Evolutionary conservation across 2,888 invertebrate genomes (phyloP).

Genomic region (Lepetodrilus schrolli): DNA sequence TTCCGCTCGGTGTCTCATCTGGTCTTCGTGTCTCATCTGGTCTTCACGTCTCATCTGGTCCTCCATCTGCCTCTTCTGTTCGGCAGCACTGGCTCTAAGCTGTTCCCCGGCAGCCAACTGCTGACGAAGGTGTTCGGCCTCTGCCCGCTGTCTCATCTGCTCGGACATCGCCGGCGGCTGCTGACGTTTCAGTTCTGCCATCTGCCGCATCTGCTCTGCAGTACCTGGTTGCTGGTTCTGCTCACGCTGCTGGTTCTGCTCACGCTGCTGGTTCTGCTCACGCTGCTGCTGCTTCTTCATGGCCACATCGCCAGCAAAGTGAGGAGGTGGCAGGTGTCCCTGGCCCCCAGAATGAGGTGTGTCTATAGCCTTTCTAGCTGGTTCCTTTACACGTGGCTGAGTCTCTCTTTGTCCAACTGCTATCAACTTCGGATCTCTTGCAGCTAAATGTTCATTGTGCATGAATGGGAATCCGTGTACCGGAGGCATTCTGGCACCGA

Average conservation of each 20-base stretch:
- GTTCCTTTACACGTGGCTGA: background rate
- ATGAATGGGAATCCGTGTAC: background rate
- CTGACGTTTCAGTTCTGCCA: slow-evolving; percentile 12
- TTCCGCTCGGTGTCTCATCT: background rate
- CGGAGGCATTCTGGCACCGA: background rate
- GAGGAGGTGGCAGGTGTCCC: slow-evolving; percentile 4
- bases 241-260: background rate
- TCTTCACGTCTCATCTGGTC: slow-evolving; percentile 24
- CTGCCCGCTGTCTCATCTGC: slow-evolving; percentile 7
- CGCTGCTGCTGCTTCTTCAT: background rate
- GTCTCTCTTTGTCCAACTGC: background rate
- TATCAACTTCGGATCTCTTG: background rate
- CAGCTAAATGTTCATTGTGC: background rate
- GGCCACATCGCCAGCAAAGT: background rate
- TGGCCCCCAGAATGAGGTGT: background rate
- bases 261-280: slow-evolving; percentile 7
- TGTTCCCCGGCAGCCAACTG: slow-evolving; percentile 17
- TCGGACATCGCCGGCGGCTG: background rate
- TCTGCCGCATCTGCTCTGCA: slow-evolving; percentile 15
- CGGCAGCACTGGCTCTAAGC: background rate
- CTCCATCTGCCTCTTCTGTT: background rate
- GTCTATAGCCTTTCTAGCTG: background rate
- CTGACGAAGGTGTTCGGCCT: background rate
- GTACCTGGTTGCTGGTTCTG: slow-evolving; percentile 30
- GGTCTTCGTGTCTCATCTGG: slow-evolving; percentile 5